A percentile compares a stretch with the other conserved stretches of the same genome.
These are phyloP conservation scores for Pararge aegeria DNA, from an alignment of 1,140 invertebrate species.

Conservation along the genomic window DNA sequence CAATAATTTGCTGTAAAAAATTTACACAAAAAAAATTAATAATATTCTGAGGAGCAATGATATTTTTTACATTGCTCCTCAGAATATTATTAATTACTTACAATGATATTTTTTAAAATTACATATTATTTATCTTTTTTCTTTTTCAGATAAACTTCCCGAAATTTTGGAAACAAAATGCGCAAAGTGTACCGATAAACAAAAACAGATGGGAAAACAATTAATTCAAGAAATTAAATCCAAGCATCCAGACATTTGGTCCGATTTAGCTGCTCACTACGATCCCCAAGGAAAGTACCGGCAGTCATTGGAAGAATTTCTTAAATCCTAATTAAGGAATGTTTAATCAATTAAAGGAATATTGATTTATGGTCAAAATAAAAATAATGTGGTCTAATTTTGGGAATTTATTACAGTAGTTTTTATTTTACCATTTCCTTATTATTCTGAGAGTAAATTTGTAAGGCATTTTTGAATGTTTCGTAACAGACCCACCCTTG, in stretches of 20 bases:
- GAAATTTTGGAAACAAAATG: constrained; percentile 81
- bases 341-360: neutral
- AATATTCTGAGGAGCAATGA: no score
- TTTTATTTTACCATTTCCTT: constrained; percentile 8
- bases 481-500: constrained; percentile 66
- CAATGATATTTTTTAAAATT: neutral
- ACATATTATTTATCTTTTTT: neutral
- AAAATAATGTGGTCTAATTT: neutral
- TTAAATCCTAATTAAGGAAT: constrained; percentile 35
- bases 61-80: no score
- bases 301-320: constrained; percentile 56
- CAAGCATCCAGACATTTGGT: constrained; percentile 67
- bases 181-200: constrained; percentile 75
- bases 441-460: constrained; percentile 22
- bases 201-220: constrained; percentile 56
- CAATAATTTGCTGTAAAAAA: no score
- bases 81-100: neutral
- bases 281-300: constrained; percentile 73
- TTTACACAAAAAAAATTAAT: no score
- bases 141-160: constrained; percentile 80
- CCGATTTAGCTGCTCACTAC: constrained; percentile 61
- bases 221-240: constrained; percentile 74
- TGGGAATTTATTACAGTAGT: neutral
- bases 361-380: neutral
- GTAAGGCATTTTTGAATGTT: constrained; percentile 58